These are phyloP conservation scores for Quadroppia sp. DNA, from an alignment of 2,888 invertebrate genomes.

Conservation along the genomic window DNA sequence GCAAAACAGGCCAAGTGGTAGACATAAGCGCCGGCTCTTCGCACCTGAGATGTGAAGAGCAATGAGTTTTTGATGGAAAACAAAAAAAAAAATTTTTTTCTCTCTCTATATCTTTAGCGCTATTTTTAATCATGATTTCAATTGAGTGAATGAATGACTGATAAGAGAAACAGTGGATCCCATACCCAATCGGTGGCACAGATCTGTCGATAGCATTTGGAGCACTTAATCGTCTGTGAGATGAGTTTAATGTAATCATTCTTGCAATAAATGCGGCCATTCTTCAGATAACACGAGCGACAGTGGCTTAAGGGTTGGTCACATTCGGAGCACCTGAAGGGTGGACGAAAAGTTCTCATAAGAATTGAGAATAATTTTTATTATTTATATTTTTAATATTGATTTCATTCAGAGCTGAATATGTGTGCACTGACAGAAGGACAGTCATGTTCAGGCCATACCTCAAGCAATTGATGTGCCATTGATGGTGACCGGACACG, in stretches of 20 bases:
- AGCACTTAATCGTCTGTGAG: constrained; percentile 70
- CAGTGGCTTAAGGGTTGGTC: constrained; percentile 38
- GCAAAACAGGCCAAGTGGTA: constrained; percentile 99
- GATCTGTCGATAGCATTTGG: constrained; percentile 87
- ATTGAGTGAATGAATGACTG: not conserved
- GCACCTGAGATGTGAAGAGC: constrained; percentile 49
- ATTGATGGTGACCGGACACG: constrained; percentile 44
- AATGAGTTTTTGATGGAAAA: constrained; percentile 5
- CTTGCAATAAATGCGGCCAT: constrained; percentile 43
- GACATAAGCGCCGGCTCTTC: constrained; percentile 80
- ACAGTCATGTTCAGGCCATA: not conserved
- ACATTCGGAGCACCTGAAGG: constrained; percentile 41
- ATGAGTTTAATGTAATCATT: constrained; percentile 42
- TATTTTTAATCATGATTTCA: no score
- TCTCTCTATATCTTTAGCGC: no score
- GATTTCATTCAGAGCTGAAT: no score
- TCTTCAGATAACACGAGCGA: constrained; percentile 41
- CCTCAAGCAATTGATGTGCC: constrained; percentile 45
- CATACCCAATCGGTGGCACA: constrained; percentile 92
- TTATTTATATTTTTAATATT: no score
- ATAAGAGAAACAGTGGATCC: not conserved
- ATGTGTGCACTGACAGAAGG: not conserved
- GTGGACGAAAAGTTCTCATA: no score
- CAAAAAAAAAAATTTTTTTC: no score
- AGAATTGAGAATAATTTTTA: constrained; percentile 4